Conservation (phyloP, 2,113 vertebrate species). For the Eptatretus burgeri region DNA sequence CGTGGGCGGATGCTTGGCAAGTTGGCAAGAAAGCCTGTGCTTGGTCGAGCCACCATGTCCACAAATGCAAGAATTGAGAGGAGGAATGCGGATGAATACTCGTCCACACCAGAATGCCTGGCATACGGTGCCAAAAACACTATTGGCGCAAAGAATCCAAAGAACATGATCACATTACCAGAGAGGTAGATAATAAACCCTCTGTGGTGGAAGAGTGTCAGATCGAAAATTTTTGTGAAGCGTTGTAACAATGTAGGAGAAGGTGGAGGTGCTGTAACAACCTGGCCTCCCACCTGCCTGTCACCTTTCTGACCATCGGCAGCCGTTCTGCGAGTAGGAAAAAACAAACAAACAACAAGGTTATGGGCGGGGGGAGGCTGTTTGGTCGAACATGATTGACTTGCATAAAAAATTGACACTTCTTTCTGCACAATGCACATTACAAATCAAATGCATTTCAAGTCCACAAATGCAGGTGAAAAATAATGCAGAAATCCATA, state of each 20-base stretch:
- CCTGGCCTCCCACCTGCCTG: too few species aligned
- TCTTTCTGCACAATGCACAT: too few species aligned
- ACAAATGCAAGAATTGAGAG: slow-evolving; percentile 71
- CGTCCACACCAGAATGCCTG: slow-evolving; percentile 57
- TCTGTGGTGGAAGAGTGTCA: slow-evolving; percentile 68
- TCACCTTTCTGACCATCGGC: too few species aligned
- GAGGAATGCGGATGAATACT: slow-evolving; percentile 63
- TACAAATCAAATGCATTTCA: too few species aligned
- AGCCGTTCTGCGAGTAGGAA: too few species aligned
- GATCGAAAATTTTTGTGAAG: slow-evolving; percentile 23
- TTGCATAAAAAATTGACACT: too few species aligned
- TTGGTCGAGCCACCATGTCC: slow-evolving; percentile 73
- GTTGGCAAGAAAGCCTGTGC: slow-evolving; percentile 59
- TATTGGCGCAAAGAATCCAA: slow-evolving; percentile 74
- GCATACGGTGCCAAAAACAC: slow-evolving; percentile 75
- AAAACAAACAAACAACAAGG: too few species aligned
- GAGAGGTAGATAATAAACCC: slow-evolving; percentile 86
- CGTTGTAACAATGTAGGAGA: neutral
- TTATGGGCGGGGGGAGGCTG: too few species aligned
- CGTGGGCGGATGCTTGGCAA: slow-evolving; percentile 39
- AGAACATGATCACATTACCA: slow-evolving; percentile 80
- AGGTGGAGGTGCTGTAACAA: too few species aligned
- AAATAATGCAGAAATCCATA: too few species aligned
- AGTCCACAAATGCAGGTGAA: too few species aligned
- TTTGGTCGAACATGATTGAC: too few species aligned